Evolutionary conservation across 35 echinoderm and acorn worm species (phyloP), one percentile per base, ranked within the genome.

Genomic region (Apostichopus japonicus): DNA sequence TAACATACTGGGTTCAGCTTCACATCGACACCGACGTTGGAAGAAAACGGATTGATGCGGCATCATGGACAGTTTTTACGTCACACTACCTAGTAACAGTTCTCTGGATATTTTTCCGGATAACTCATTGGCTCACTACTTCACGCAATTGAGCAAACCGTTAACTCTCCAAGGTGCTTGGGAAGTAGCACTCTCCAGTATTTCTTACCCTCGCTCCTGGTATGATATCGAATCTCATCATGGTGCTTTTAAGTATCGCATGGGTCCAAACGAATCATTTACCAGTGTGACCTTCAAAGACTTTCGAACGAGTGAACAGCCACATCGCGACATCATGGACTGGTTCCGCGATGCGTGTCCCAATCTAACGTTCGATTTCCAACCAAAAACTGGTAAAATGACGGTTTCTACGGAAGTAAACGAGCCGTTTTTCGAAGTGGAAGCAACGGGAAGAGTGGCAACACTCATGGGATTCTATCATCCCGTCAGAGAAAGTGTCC

Each of bases 41-140:
- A 67, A 3, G 63, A 67, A 11, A 9, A 8, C 63, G 11, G 63
- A 19, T 9, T 5, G 6, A 67, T 10, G 63, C 63, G 63, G 63
- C 55, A 87, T 19, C 54, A 87, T 87, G 55, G 55, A 87, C 55
- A 23, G 9, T 57, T 87, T 87, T 25, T 87, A 87, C 84, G 84
- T 87, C 17, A 87, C 84, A 14, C 55, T 87, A 57, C 55, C 84
- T 9, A 87, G 84, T 55, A 87, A n/a, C n/a, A 58, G 63, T 44
- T 44, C 80, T 53, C 25, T 83, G 80, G 54, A 83, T 16, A 17
- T 83, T 24, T 83, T 65, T 25, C 84, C 84, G 10, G 54, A 87
- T 56, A 57, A 61, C 10, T 55, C 84, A 11, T 61, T 57, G 13
- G 22, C 84, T 87, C 84, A 87, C 56, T 87, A 55, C 17, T 62